A percentile compares a stretch with the other conserved stretches of the same genome.
phyloP scores from a whole-genome alignment of 2,113 vertebrate genomes.

The Oncorhynchus gorbuscha region DNA sequence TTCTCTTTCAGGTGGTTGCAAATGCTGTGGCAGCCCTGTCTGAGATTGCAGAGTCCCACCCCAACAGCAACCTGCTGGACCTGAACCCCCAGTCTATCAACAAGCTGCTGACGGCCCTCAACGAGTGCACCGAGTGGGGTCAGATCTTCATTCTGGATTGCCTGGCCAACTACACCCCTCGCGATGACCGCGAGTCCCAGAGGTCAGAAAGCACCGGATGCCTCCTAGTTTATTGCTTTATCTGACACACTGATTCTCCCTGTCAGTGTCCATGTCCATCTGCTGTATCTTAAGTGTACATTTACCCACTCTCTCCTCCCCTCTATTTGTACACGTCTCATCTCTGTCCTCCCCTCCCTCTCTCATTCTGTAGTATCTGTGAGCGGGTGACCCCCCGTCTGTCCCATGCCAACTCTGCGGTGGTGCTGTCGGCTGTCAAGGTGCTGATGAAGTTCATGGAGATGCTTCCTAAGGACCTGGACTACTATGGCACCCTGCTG shows the following conservation, averaged over 20 bases:
- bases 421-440: constrained; percentile 95
- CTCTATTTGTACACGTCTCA: not conserved
- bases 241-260: too few relatives aligned
- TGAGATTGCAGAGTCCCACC: constrained; percentile 95
- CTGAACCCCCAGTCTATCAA: constrained; percentile 98
- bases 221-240: too few relatives aligned
- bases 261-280: constrained; percentile 1
- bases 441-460: constrained; percentile 99
- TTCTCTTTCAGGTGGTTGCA: constrained; percentile 85
- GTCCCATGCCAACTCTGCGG: constrained; percentile 96
- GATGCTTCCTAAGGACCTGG: constrained; percentile 96
- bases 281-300: not conserved
- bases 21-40: constrained; percentile 96
- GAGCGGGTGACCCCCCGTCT: constrained; percentile 94
- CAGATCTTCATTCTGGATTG: constrained; percentile 99
- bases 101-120: constrained; percentile 94
- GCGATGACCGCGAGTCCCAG: constrained; percentile 96
- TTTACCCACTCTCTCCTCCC: not conserved
- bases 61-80: constrained; percentile 95
- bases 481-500: constrained; percentile 93
- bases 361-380: constrained; percentile 80
- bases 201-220: constrained; percentile 74
- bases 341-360: not conserved
- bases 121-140: constrained; percentile 98
- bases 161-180: constrained; percentile 94